Evolutionary conservation across 1,140 invertebrate genomes (phyloP), one percentile per base, ranked within the genome.

Genomic region (Drosophila seguyi): DNA sequence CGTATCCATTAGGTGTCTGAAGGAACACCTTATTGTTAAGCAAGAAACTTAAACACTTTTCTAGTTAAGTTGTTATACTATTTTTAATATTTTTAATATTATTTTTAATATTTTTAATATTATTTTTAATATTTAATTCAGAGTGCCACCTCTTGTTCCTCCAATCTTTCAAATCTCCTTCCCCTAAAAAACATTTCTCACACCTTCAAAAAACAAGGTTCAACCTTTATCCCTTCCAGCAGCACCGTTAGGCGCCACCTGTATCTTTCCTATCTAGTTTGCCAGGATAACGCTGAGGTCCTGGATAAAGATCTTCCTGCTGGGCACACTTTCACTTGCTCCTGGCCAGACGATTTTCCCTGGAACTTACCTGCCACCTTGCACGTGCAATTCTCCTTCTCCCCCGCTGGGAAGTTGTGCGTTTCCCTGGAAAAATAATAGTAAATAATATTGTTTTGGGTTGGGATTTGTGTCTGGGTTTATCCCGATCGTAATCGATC

Each of bases 401-500:
- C 13, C n/a, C 18, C 48, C 29, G 44, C 44, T 4, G 48, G n/a
- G 11, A 20, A 34, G 29, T 50, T 16, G 27, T 29, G 41, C 59
- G 38, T 59, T 83, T 87, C 44, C 50, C 42, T 22, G 52, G 71
- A 83, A 66, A 52, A 47, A 8, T 6, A 47, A 57, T 38, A 69
- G 82, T 79, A 72, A 75, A 75, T 65, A 72, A 82, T 75, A 75
- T 65, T 68, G 58, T 69, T 45, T 75, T 67, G 48, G 31, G 18
- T 55, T 55, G 20, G 4, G 31, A 22, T 2, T 22, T 10, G 52
- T 18, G 29, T 20, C 48, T 29, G 18, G 14, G 22, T 47, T 47
- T 13, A n/a, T 31, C 11, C 59, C 22, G 79, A 87, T 87, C 66
- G 75, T 87, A 79, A 87, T 87, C 83, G 83, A 87, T 82, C 79